Base-by-base conservation (phyloP, 2,888 invertebrate species). In the Cactoblastis cactorum region DNA sequence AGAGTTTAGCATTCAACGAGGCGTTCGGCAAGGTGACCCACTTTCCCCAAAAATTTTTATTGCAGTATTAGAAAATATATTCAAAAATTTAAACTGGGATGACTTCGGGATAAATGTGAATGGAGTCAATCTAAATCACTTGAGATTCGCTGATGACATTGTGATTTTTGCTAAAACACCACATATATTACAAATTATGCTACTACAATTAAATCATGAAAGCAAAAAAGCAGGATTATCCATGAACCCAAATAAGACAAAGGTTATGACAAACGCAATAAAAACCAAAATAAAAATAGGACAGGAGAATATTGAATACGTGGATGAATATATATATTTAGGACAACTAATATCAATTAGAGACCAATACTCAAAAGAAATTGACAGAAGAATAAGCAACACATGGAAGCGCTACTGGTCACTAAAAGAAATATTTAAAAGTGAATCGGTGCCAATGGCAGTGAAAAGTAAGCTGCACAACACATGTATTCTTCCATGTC, bases 381-480 rank as follows among this genome's bases (percentile, higher is more conserved):
- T 28, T 18, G 34, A 46, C 8, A 46, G 17, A 8, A 15, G 34
- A 35, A 46, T 46, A 34, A n/a, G 37, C 43, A 50, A 5, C 18
- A 19, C 46, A 22, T 35, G 46, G 46, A 46, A 46, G 12, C 33
- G 46, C 5, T 46, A 46, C 18, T 46, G 46, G 46, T 46, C 46
- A 12, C 46, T 46, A 2, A 46, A 46, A n/a, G 34, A 34, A 5
- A 34, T 34, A 34, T n/a, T 34, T 2, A 34, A 34, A 34, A 34
- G 12, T 34, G 5, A 34, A 11, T 12, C 34, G 3, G 12, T 34
- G 2, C 34, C n/a, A n/a, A 34, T 34, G 34, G 1, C 34, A 34
- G 12, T 5, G 12, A 34, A 34, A 34, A 34, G 3, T 5, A 34
- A 34, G 12, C 12, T 34, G 5, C 5, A 22, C 22, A 22, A 22